Evolutionary conservation across 2,797 vertebrate genomes (phyloP).

Genomic region (Sebastiscus albofasciatus): DNA sequence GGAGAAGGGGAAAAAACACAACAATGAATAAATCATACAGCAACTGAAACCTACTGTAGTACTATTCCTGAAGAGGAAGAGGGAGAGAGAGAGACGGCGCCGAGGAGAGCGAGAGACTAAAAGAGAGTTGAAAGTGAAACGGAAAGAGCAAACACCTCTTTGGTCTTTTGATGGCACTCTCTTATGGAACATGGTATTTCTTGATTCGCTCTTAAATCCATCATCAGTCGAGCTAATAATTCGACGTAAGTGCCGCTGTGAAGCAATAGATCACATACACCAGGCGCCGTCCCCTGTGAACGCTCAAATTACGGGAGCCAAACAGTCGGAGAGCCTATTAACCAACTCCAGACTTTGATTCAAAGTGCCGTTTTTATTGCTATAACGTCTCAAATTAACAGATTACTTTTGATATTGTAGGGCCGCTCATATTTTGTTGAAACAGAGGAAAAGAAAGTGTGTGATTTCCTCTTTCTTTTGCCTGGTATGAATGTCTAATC

Average conservation of each 20-base stretch:
- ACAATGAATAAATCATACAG: conserved; percentile 86
- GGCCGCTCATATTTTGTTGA: conserved; percentile 4
- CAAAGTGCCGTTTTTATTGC: conserved; percentile 48
- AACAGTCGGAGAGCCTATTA: conserved; percentile 62
- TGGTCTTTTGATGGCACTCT: conserved; percentile 73
- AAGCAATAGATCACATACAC: conserved; percentile 67
- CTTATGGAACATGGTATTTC: conserved; percentile 71
- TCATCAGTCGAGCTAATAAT: conserved; percentile 75
- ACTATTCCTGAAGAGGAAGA: conserved; percentile 54
- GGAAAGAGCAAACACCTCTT: conserved; percentile 71
- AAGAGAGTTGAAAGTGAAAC: conserved; percentile 65
- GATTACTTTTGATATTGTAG: conserved; percentile 44
- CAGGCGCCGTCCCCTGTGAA: conserved; percentile 60
- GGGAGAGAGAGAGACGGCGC: conserved; percentile 21
- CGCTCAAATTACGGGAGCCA: conserved; percentile 63
- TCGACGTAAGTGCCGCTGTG: conserved; percentile 55
- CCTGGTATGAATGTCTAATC: background rate
- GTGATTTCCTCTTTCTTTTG: background rate
- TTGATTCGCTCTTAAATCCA: conserved; percentile 74
- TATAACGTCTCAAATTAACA: conserved; percentile 50
- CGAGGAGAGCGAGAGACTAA: conserved; percentile 26
- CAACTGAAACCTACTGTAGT: conserved; percentile 64
- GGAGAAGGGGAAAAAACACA: conserved; percentile 76
- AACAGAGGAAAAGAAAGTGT: background rate
- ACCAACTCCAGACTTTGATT: conserved; percentile 61